phyloP scores from a whole-genome alignment of 2,113 vertebrate genomes.

The Ceratotherium simum region DNA sequence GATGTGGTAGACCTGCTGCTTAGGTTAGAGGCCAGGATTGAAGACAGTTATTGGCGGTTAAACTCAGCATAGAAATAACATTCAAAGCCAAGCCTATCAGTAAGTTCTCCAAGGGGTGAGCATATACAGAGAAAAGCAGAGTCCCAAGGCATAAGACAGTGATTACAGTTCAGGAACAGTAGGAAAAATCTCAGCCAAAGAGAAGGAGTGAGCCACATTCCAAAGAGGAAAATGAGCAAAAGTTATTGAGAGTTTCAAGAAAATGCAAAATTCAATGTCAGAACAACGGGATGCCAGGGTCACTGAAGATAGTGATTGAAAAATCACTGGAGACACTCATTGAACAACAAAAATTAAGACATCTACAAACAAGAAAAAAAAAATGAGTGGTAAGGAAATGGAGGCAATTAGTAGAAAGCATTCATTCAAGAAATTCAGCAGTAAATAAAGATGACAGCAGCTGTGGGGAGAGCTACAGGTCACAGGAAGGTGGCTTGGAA shows the following conservation, averaged over 20 bases:
- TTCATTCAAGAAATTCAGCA: not conserved
- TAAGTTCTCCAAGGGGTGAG: not conserved
- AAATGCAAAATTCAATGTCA: not conserved
- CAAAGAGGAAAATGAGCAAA: conserved; percentile 13
- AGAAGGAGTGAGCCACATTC: not conserved
- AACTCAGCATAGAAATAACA: not conserved
- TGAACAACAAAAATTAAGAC: conserved; percentile 6
- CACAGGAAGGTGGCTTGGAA: not conserved
- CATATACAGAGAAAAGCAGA: not conserved
- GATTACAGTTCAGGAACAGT: not conserved
- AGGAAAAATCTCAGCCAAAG: not conserved
- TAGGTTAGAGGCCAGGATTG: not conserved
- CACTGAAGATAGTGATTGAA: not conserved
- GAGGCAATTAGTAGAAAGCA: not conserved
- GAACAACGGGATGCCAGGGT: not conserved
- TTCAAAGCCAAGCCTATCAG: not conserved
- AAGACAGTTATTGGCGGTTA: not conserved
- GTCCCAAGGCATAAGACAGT: not conserved
- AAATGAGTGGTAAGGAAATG: not conserved
- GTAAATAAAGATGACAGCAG: not conserved
- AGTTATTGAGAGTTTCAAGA: not conserved
- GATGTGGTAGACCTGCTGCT: not conserved
- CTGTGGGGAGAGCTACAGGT: not conserved
- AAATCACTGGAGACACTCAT: not conserved
- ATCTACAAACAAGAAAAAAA: not conserved